These are phyloP conservation scores for Platerodrilus igneus DNA, from an alignment of 2,888 invertebrate species.

Conservation along the genomic window DNA sequence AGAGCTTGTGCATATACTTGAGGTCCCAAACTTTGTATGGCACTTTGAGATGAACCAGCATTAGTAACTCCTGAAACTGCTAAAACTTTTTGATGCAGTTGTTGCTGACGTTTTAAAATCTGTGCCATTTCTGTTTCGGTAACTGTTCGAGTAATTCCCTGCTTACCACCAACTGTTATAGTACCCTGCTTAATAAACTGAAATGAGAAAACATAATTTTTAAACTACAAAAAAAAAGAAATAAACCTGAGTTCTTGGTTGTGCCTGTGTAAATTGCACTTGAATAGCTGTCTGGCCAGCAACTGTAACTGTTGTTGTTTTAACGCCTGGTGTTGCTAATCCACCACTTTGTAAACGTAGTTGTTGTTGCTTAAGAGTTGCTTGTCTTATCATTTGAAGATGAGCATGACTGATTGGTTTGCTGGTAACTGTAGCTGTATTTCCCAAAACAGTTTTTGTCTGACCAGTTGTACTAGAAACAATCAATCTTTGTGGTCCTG, in stretches of 20 bases:
- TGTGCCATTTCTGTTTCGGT: constrained; percentile 54
- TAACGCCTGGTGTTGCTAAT: constrained; percentile 34
- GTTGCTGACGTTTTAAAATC: constrained; percentile 49
- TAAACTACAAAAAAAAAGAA: background rate
- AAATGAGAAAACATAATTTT: constrained; percentile 9
- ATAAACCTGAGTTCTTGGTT: constrained; percentile 31
- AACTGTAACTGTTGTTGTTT: constrained; percentile 43
- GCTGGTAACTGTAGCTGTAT: constrained; percentile 43
- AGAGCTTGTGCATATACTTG: constrained; percentile 47
- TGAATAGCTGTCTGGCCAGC: constrained; percentile 35
- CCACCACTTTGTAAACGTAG: constrained; percentile 40
- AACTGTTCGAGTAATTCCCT: constrained; percentile 45
- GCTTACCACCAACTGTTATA: constrained; percentile 41
- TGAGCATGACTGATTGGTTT: constrained; percentile 54
- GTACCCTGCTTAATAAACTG: constrained; percentile 46
- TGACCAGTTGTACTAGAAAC: constrained; percentile 41
- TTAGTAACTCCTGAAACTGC: constrained; percentile 34
- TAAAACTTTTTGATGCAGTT: constrained; percentile 41
- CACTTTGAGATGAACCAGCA: constrained; percentile 36
- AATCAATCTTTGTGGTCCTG: constrained; percentile 50
- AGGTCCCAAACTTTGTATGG: constrained; percentile 42
- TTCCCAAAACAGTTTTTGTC: constrained; percentile 39
- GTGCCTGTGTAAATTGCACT: constrained; percentile 46
- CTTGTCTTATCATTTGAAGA: constrained; percentile 60
- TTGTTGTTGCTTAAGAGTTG: constrained; percentile 41